phyloP scores from a whole-genome alignment of 2,113 vertebrate species.

The Seriola quinqueradiata region DNA sequence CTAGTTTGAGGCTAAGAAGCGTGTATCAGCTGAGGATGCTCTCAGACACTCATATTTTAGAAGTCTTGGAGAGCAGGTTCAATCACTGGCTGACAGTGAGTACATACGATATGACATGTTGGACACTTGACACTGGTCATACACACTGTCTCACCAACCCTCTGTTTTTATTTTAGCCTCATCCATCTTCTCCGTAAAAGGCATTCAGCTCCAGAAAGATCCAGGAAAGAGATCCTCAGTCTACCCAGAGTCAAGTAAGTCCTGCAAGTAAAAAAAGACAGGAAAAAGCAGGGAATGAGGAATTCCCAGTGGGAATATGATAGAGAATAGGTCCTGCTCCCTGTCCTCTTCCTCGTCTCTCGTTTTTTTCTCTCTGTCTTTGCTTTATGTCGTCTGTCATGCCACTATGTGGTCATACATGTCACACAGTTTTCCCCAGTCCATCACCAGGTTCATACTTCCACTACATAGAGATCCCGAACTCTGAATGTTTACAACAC shows the following conservation, averaged over 20 bases:
- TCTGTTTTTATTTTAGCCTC: constrained; percentile 73
- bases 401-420: constrained; percentile 48
- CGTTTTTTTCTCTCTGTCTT: constrained; percentile 34
- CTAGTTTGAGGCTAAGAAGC: constrained; percentile 85
- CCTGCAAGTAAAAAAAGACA: not conserved
- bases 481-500: not conserved
- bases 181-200: constrained; percentile 87
- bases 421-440: constrained; percentile 20
- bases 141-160: constrained; percentile 4
- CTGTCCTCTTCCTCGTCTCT: constrained; percentile 35
- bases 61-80: constrained; percentile 83
- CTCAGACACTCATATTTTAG: constrained; percentile 83
- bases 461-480: not conserved
- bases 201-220: constrained; percentile 86
- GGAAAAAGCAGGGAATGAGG: not conserved
- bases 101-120: not conserved
- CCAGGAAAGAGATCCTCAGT: constrained; percentile 85
- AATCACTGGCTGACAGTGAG: constrained; percentile 85
- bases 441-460: not conserved
- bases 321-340: constrained; percentile 45
- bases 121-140: not conserved
- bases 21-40: constrained; percentile 84
- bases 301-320: not conserved
- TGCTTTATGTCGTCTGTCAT: constrained; percentile 57
- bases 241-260: constrained; percentile 84